Evolutionary conservation across 2,797 vertebrate genomes (phyloP).

Genomic region (Ceryle rudis): DNA sequence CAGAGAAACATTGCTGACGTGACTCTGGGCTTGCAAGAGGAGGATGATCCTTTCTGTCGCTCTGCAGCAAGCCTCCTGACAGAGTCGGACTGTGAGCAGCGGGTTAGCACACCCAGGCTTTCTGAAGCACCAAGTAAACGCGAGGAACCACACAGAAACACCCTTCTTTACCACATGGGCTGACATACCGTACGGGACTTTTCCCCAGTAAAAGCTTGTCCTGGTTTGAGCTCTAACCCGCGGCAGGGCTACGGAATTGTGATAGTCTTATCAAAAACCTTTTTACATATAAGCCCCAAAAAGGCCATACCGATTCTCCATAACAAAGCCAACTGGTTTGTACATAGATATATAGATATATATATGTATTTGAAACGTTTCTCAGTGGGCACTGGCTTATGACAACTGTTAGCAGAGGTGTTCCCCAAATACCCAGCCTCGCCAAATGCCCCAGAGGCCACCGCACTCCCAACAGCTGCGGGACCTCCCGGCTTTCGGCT

Average conservation of each 20-base stretch:
- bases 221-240: background rate
- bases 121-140: background rate
- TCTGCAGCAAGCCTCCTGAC: background rate
- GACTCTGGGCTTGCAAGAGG: no score
- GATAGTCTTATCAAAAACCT: background rate
- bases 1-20: background rate
- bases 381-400: background rate
- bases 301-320: accelerated
- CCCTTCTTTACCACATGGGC: accelerated
- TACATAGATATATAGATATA: no score
- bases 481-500: background rate
- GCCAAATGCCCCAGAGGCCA: accelerated
- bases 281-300: accelerated
- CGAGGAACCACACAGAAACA: no score
- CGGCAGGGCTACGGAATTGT: background rate
- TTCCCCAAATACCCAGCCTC: accelerated
- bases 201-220: background rate
- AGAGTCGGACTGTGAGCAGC: accelerated
- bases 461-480: accelerated
- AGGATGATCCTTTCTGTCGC: background rate
- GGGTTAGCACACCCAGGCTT: background rate
- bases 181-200: accelerated
- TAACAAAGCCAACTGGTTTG: background rate
- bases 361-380: no score
- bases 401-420: background rate